Percentiles rank a stretch among this genome's conserved stretches.
phyloP scores from a whole-genome alignment of 2,113 vertebrate species.

The Leuciscus idus region DNA sequence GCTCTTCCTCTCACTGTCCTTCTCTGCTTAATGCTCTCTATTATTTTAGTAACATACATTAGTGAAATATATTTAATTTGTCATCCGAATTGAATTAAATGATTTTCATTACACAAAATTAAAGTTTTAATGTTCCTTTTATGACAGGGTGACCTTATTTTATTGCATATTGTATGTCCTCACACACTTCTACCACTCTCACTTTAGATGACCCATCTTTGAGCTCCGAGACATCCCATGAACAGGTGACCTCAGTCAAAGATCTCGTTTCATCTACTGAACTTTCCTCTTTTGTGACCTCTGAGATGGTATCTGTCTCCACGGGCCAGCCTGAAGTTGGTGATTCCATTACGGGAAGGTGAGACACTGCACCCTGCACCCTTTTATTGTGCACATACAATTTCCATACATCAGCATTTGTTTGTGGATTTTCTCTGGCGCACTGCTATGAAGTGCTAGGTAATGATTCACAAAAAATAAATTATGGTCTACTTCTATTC shows the following conservation, averaged over 20 bases:
- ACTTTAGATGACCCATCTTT: slow-evolving; percentile 73
- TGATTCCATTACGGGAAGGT: slow-evolving; percentile 61
- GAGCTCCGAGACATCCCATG: slow-evolving; percentile 55
- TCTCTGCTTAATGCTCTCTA: slow-evolving; percentile 8
- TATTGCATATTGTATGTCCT: not conserved
- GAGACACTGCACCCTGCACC: not conserved
- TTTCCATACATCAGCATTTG: slow-evolving; percentile 17
- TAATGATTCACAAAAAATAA: not conserved
- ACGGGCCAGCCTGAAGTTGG: slow-evolving; percentile 38
- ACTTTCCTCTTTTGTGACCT: not conserved
- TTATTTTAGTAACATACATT: slow-evolving; percentile 3
- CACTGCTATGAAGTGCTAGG: not conserved
- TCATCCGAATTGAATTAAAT: not conserved
- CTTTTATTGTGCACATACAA: not conserved
- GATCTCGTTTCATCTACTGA: not conserved
- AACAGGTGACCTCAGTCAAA: slow-evolving; percentile 38
- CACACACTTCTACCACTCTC: not conserved
- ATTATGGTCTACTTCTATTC: slow-evolving; percentile 7
- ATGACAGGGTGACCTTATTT: not conserved
- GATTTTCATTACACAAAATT: not conserved
- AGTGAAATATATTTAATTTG: not conserved
- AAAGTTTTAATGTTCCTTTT: not conserved
- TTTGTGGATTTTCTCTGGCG: slow-evolving; percentile 5
- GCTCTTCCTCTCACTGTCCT: slow-evolving; percentile 4
- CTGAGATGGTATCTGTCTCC: slow-evolving; percentile 45